Evolutionary conservation across 2,113 vertebrate species (phyloP).

Genomic region (Lipophrys pholis): DNA sequence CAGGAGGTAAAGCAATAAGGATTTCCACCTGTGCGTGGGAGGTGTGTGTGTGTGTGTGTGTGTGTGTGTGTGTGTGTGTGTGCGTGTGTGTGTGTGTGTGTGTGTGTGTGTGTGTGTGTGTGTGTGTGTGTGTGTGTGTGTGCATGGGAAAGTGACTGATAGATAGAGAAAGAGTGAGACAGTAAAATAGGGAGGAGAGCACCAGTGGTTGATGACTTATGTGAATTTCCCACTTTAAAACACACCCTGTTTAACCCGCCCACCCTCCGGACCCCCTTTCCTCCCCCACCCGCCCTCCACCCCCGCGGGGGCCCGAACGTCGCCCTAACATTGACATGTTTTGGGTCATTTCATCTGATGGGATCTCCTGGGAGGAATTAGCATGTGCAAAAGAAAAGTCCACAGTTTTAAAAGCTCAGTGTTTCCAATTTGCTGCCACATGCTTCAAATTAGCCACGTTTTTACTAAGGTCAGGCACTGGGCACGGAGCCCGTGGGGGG

Average conservation of each 20-base stretch:
- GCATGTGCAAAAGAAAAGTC: conserved; percentile 91
- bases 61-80: conserved; percentile 20
- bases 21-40: conserved; percentile 60
- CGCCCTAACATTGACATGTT: conserved; percentile 79
- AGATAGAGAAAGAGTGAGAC: conserved; percentile 32
- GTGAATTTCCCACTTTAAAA: conserved; percentile 48
- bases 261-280: conserved; percentile 16
- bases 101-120: conserved; percentile 21
- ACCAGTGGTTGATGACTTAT: conserved; percentile 27
- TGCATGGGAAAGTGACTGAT: not conserved
- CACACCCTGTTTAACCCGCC: conserved; percentile 40
- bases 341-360: conserved; percentile 86
- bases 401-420: conserved; percentile 89
- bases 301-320: conserved; percentile 54
- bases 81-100: conserved; percentile 20
- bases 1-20: conserved; percentile 59
- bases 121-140: conserved; percentile 19
- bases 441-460: conserved; percentile 94
- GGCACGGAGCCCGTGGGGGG: conserved; percentile 78
- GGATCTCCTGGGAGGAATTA: conserved; percentile 91
- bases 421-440: conserved; percentile 93
- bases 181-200: conserved; percentile 46
- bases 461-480: conserved; percentile 89
- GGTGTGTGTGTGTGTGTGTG: conserved; percentile 31
- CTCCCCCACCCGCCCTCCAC: conserved; percentile 7